Evolutionary conservation across 2,888 invertebrate genomes (phyloP).

Genomic region (Pachycephus smyrnensis): DNA sequence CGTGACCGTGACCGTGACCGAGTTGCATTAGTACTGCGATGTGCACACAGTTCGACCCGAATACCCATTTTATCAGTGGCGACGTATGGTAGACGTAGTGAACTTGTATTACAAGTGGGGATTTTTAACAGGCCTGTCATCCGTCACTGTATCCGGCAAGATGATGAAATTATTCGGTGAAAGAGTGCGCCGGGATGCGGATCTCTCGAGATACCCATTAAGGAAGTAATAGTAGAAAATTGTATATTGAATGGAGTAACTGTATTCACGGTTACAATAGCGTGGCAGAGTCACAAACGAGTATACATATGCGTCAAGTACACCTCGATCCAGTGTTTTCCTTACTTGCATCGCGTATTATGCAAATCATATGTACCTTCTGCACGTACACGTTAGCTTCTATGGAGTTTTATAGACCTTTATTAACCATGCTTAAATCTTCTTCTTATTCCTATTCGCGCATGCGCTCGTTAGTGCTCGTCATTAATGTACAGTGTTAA

Average conservation of each 20-base stretch:
- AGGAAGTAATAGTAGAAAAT: constrained; percentile 14
- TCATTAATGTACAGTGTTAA: background rate
- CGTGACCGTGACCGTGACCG: constrained; percentile 50
- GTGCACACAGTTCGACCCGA: constrained; percentile 1
- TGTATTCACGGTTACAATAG: constrained; percentile 23
- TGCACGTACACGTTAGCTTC: background rate
- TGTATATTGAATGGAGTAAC: constrained; percentile 18
- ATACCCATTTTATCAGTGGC: background rate
- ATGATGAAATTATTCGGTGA: background rate
- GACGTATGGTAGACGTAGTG: background rate
- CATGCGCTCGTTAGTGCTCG: background rate
- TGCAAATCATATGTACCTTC: background rate
- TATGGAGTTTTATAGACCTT: background rate
- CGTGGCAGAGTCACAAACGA: constrained; percentile 15
- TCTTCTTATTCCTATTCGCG: background rate
- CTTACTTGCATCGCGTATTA: background rate
- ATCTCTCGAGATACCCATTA: background rate
- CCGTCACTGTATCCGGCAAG: background rate
- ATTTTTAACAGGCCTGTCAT: background rate
- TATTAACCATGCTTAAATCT: background rate
- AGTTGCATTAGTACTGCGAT: constrained; percentile 26
- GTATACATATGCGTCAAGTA: background rate
- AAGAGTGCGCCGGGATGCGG: background rate
- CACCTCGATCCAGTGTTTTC: background rate
- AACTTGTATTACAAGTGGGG: background rate